A percentile compares a stretch with the other conserved stretches of the same genome.
phyloP scores from a whole-genome alignment of 2,113 vertebrate genomes.

The Mormyrus iriodes region DNA sequence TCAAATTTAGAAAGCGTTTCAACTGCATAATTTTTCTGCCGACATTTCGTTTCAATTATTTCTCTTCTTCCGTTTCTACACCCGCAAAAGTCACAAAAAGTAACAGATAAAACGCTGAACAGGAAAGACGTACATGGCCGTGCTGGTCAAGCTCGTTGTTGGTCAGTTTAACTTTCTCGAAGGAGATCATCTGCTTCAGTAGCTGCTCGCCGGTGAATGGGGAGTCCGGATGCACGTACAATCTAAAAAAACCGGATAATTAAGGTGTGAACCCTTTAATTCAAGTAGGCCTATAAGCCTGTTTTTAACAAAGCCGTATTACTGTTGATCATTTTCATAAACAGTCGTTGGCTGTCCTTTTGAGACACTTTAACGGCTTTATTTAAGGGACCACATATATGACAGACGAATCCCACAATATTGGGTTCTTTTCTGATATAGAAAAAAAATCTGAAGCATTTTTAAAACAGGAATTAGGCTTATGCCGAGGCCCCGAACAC shows the following conservation, averaged over 20 bases:
- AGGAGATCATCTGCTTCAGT: conserved; percentile 97
- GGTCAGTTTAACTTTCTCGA: conserved; percentile 97
- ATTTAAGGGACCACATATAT: neutral
- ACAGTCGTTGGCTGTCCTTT: neutral
- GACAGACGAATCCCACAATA: neutral
- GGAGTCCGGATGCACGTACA: conserved; percentile 95
- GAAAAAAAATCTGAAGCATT: neutral
- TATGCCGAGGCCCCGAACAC: neutral
- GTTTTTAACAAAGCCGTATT: neutral
- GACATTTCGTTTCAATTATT: neutral
- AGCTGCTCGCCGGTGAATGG: conserved; percentile 94
- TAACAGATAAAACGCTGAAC: neutral
- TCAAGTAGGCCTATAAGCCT: neutral
- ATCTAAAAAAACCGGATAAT: conserved; percentile 52
- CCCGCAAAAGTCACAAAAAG: neutral
- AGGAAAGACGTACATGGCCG: conserved; percentile 75
- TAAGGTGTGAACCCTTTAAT: neutral
- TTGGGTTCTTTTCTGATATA: neutral
- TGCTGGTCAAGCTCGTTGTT: conserved; percentile 98
- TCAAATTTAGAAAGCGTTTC: neutral
- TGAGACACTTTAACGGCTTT: neutral
- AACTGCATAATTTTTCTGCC: neutral
- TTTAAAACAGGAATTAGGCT: neutral
- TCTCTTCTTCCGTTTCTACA: neutral
- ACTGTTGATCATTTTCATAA: neutral